These are phyloP conservation scores for Rhea pennata DNA, from an alignment of 2,113 vertebrate species.

Conservation along the genomic window DNA sequence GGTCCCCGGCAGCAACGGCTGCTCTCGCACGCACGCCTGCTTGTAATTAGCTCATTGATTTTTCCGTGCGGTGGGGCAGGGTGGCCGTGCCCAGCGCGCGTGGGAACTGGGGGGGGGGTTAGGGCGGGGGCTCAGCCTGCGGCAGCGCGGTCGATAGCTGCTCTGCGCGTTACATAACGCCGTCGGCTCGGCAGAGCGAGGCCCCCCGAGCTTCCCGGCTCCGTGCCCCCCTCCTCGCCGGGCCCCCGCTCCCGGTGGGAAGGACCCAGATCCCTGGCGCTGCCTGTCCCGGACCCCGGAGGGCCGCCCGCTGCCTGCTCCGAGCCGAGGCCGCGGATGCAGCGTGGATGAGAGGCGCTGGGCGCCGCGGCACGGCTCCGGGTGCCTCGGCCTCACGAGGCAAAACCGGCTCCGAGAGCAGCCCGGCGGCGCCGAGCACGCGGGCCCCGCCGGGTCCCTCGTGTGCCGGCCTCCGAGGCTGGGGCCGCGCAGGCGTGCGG, in stretches of 20 bases:
- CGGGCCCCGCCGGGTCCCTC: not conserved
- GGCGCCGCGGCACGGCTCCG: too few species aligned
- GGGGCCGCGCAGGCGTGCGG: accelerated
- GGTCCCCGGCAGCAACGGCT: not conserved
- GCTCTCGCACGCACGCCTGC: not conserved
- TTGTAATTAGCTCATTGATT: slow-evolving; percentile 62
- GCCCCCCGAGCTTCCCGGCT: too few species aligned
- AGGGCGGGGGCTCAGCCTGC: not conserved
- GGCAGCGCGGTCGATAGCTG: not conserved
- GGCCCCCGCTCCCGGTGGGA: not conserved
- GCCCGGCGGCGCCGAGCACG: accelerated
- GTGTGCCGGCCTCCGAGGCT: not conserved
- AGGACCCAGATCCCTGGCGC: accelerated
- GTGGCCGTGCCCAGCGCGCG: not conserved
- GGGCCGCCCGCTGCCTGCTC: not conserved
- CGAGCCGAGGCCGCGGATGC: too few species aligned
- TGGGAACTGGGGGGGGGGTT: not conserved
- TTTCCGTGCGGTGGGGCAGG: slow-evolving; percentile 28
- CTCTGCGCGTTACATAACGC: slow-evolving; percentile 21
- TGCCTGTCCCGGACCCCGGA: not conserved
- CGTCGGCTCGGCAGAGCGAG: not conserved
- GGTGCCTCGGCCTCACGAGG: not conserved
- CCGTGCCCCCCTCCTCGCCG: not conserved
- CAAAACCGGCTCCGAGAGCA: not conserved
- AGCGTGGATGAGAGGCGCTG: too few species aligned